These are phyloP conservation scores for Pectinophora gossypiella DNA, from an alignment of 1,140 invertebrate genomes.

Conservation along the genomic window DNA sequence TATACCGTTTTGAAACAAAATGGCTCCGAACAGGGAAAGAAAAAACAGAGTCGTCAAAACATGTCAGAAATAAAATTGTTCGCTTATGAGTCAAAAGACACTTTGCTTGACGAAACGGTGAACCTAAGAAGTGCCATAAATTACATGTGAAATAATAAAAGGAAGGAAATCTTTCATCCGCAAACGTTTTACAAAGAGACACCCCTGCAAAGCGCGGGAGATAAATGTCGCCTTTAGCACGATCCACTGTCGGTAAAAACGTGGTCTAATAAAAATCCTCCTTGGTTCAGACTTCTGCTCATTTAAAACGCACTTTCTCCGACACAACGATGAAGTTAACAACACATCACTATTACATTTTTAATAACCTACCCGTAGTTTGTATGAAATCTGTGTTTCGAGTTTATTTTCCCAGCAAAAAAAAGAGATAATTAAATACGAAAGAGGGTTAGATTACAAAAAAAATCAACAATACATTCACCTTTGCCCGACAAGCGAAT, in stretches of 20 bases:
- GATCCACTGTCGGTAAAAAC: constrained; percentile 49
- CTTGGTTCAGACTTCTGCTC: constrained; percentile 6
- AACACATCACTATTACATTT: background rate
- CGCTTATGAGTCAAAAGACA: constrained; percentile 37
- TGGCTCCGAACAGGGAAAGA: too few relatives aligned
- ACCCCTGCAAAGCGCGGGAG: constrained; percentile 32
- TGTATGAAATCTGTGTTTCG: background rate
- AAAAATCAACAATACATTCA: constrained; percentile 34
- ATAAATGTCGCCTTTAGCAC: constrained; percentile 59
- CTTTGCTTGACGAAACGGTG: constrained; percentile 37
- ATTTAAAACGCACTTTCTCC: constrained; percentile 16
- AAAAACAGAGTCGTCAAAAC: background rate
- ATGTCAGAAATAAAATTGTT: constrained; percentile 29
- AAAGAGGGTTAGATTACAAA: constrained; percentile 25
- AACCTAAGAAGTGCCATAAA: constrained; percentile 60
- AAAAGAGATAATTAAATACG: constrained; percentile 27
- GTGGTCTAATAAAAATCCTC: constrained; percentile 37
- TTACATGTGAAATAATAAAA: constrained; percentile 70
- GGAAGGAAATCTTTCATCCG: constrained; percentile 61
- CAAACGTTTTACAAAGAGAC: constrained; percentile 64
- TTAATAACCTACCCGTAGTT: background rate
- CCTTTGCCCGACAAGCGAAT: constrained; percentile 23
- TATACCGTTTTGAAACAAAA: too few relatives aligned
- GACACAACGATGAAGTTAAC: constrained; percentile 1
- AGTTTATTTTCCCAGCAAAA: background rate